Evolutionary conservation across 37 sponge, comb jelly and placozoan genomes (phyloP).

Genomic region (Cladorhizidae sp.): DNA sequence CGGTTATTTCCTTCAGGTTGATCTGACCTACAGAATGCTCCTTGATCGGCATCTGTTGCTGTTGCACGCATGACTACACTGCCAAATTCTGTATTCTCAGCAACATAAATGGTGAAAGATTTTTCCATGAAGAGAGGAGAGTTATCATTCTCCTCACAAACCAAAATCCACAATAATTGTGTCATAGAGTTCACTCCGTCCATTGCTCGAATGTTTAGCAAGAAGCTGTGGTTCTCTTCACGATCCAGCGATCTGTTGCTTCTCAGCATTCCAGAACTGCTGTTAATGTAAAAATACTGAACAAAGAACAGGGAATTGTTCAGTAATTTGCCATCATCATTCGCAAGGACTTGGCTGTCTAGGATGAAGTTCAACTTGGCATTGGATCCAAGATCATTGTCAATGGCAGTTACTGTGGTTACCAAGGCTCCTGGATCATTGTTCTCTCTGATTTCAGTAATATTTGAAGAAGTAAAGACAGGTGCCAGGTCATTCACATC

Average conservation of each 20-base stretch:
- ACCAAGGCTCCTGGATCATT: constrained; percentile 14
- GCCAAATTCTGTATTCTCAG: constrained; percentile 33
- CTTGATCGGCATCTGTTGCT: constrained; percentile 48
- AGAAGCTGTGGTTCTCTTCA: constrained; percentile 37
- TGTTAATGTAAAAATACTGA: constrained; percentile 44
- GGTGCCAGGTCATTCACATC: constrained; percentile 68
- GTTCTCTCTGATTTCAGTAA: constrained; percentile 41
- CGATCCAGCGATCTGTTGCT: constrained; percentile 28
- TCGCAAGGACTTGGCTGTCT: constrained; percentile 15
- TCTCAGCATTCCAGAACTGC: constrained; percentile 35
- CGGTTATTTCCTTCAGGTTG: constrained; percentile 25
- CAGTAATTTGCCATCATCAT: constrained; percentile 10
- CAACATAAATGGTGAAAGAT: neutral
- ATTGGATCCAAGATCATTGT: constrained; percentile 66
- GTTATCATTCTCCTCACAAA: constrained; percentile 84
- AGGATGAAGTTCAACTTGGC: constrained; percentile 42
- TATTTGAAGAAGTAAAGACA: constrained; percentile 28
- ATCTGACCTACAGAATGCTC: constrained; percentile 53
- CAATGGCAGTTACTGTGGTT: constrained; percentile 29
- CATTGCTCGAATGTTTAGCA: constrained; percentile 8
- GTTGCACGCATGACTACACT: constrained; percentile 23
- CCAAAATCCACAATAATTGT: constrained; percentile 24
- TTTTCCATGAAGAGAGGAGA: constrained; percentile 36
- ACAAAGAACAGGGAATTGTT: neutral
- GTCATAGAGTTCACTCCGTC: neutral